Evolutionary conservation across 2,888 invertebrate genomes (phyloP), one percentile per base, ranked within the genome.

Genomic region (Phasia obesa): DNA sequence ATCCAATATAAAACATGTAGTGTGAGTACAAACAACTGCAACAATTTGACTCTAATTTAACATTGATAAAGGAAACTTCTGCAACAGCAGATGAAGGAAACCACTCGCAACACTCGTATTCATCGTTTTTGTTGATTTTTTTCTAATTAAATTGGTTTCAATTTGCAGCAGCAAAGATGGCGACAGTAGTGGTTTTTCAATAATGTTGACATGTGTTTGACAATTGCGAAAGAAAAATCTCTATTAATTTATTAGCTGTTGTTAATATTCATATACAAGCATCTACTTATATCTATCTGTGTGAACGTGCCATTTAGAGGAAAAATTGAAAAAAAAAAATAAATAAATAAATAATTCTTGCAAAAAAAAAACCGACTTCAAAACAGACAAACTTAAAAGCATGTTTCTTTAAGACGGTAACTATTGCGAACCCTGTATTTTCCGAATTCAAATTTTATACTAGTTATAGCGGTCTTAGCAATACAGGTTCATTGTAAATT

Each of bases 121-220:
- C 60, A 35, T 23, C 4, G 21, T 55, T 55, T 75, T 60, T 69
- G 11, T 62, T 42, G 7, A 7, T 44, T 55, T 47, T 51, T 53
- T 60, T 19, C 51, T 78, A 42, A 67, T 47, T 74, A 74, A 74
- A 80, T 80, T 80, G 73, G 35, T 38, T 67, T 60, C 73, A 80
- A 74, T 80, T 80, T 73, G 67, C 44, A 31, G 42, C 25, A 55
- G 42, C 27, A 42, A 67, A 19, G 53, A 67, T 53, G 74, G 23
- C 64, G 75, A 78, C 83, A 70, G 83, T 79, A 83, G 83, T 83
- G 67, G 67, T 79, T 83, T 79, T 71, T 67, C 79, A 83, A 79
- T 83, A 76, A 79, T 83, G 83, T 79, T 79, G 83, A 83, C 83
- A 83, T 67, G 57, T 83, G 83, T 83, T 83, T 76, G 71, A 75